These are phyloP conservation scores for Psilopogon haemacephalus DNA, from an alignment of 2,113 vertebrate species.

Conservation along the genomic window DNA sequence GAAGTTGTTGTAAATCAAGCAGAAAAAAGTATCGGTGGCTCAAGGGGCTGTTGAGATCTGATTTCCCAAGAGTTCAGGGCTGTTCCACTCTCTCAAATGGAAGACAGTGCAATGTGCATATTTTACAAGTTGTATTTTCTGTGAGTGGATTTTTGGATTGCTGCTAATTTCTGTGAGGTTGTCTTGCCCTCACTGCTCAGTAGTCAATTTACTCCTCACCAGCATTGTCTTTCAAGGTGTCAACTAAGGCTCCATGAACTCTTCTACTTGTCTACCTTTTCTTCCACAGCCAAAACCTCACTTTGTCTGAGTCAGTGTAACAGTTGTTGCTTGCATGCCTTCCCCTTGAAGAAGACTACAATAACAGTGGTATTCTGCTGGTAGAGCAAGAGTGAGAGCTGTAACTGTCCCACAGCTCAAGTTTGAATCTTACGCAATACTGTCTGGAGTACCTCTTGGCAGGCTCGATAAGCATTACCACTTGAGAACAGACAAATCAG, in stretches of 20 bases:
- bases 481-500: neutral
- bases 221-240: fast-evolving
- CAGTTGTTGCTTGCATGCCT: neutral
- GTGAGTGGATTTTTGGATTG: neutral
- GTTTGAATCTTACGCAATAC: neutral
- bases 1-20: neutral
- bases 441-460: fast-evolving
- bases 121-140: neutral
- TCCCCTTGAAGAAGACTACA: neutral
- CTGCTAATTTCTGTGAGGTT: neutral
- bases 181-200: neutral
- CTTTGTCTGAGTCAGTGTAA: neutral
- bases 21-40: neutral
- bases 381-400: fast-evolving
- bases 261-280: neutral
- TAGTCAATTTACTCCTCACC: neutral
- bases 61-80: neutral
- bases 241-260: neutral
- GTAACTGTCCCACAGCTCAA: neutral
- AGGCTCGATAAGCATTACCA: no score
- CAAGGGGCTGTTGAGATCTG: neutral
- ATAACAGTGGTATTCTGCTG: neutral
- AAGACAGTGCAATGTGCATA: neutral
- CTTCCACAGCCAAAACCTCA: neutral
- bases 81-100: neutral